Evolutionary conservation across 2,888 invertebrate genomes (phyloP).

Genomic region (Standfussiana lucernea): DNA sequence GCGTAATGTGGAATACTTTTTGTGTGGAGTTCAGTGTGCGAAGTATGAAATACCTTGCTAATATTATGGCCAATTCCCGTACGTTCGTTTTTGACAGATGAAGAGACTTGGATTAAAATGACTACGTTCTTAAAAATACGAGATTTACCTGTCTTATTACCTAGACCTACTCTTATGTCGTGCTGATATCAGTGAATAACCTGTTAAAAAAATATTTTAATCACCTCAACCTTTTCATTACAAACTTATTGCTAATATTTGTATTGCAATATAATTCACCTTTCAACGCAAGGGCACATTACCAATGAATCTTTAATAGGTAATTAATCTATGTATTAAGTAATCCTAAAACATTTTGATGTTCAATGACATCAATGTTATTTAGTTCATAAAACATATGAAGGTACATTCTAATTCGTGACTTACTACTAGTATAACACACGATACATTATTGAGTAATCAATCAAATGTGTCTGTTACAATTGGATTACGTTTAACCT

Average conservation of each 20-base stretch:
- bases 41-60: too few relatives aligned
- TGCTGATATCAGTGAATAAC: neutral
- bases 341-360: slow-evolving; percentile 44
- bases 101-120: too few relatives aligned
- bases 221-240: neutral
- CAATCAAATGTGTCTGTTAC: slow-evolving; percentile 64
- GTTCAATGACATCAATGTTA: slow-evolving; percentile 64
- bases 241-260: neutral
- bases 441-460: slow-evolving; percentile 73
- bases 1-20: too few relatives aligned
- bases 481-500: slow-evolving; percentile 45
- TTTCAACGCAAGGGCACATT: slow-evolving; percentile 1
- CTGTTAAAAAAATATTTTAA: neutral
- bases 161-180: neutral
- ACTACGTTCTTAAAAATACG: neutral
- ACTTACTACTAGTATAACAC: slow-evolving; percentile 67
- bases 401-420: slow-evolving; percentile 77
- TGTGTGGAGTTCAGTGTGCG: too few relatives aligned
- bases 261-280: slow-evolving; percentile 1
- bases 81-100: too few relatives aligned
- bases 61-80: too few relatives aligned
- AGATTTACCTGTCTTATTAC: neutral
- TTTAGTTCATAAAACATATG: slow-evolving; percentile 49
- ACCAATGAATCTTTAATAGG: slow-evolving; percentile 15
- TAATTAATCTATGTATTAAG: slow-evolving; percentile 9